Conservation (phyloP, 2,113 vertebrate genomes). For the Brachionichthys hirsutus region DNA sequence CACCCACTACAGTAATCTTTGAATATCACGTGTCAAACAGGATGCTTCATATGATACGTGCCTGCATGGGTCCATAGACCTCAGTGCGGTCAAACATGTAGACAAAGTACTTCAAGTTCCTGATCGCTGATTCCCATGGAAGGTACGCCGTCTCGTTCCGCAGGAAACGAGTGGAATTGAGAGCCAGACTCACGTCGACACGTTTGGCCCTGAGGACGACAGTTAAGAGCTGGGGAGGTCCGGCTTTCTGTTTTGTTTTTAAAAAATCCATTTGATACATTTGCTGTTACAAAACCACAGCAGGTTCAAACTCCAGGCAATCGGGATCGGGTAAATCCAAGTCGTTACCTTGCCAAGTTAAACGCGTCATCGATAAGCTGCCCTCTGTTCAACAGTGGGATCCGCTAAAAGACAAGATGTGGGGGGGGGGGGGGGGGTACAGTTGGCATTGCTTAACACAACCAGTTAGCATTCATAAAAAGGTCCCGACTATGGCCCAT, state of each 20-base stretch:
- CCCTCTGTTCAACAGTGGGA: slow-evolving; percentile 87
- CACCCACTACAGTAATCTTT: too few relatives aligned
- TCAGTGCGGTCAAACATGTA: slow-evolving; percentile 91
- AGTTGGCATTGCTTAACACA: too few relatives aligned
- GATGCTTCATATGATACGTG: slow-evolving; percentile 39
- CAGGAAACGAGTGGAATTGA: slow-evolving; percentile 85
- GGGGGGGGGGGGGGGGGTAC: too few relatives aligned
- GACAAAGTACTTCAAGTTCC: slow-evolving; percentile 81
- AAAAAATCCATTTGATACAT: too few relatives aligned
- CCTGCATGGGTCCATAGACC: slow-evolving; percentile 87
- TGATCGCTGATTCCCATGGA: slow-evolving; percentile 83
- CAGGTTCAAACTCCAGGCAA: background rate
- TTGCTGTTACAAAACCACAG: background rate
- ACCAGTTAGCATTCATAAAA: too few relatives aligned
- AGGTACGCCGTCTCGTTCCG: slow-evolving; percentile 70
- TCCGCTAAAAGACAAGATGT: slow-evolving; percentile 66
- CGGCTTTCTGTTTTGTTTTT: too few relatives aligned
- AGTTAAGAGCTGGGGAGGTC: background rate
- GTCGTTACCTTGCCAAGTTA: slow-evolving; percentile 81
- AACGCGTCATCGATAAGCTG: slow-evolving; percentile 91
- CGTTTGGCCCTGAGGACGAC: slow-evolving; percentile 75
- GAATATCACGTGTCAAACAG: too few relatives aligned
- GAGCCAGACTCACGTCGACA: slow-evolving; percentile 75
- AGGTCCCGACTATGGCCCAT: too few relatives aligned
- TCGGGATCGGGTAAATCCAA: background rate